Evolutionary conservation across 2,113 vertebrate species (phyloP).

Genomic region (Halichoeres trimaculatus): DNA sequence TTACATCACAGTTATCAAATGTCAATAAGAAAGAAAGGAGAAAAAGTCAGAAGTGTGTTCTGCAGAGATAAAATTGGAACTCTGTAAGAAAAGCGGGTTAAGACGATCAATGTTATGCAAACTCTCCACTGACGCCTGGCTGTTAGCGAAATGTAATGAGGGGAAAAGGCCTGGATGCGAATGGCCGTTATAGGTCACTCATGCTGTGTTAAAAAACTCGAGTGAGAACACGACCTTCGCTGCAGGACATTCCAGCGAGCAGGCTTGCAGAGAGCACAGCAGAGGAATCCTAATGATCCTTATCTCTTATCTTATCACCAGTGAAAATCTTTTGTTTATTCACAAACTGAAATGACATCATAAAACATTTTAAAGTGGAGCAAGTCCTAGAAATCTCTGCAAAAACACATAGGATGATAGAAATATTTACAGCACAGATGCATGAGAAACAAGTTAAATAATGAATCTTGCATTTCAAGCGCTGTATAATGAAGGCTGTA

Average conservation of each 20-base stretch:
- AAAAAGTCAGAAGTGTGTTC: not conserved
- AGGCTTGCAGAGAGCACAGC: not conserved
- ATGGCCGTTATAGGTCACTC: conserved; percentile 16
- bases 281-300: conserved; percentile 29
- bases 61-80: not conserved
- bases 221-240: conserved; percentile 35
- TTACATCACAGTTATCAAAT: too few relatives aligned
- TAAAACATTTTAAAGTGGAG: not conserved
- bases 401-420: not conserved
- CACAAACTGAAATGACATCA: not conserved
- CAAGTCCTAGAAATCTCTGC: not conserved
- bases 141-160: conserved; percentile 12
- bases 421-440: not conserved
- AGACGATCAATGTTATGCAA: not conserved
- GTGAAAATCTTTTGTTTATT: conserved; percentile 32
- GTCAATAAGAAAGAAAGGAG: not conserved
- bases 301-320: conserved; percentile 1
- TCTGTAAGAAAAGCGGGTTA: not conserved
- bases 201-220: conserved; percentile 35
- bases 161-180: conserved; percentile 4
- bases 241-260: conserved; percentile 1
- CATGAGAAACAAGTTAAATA: not conserved
- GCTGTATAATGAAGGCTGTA: too few relatives aligned
- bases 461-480: not conserved
- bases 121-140: conserved; percentile 6